Conservation (phyloP, 2,797 vertebrate species). For the Bryconaethiops microstoma region DNA sequence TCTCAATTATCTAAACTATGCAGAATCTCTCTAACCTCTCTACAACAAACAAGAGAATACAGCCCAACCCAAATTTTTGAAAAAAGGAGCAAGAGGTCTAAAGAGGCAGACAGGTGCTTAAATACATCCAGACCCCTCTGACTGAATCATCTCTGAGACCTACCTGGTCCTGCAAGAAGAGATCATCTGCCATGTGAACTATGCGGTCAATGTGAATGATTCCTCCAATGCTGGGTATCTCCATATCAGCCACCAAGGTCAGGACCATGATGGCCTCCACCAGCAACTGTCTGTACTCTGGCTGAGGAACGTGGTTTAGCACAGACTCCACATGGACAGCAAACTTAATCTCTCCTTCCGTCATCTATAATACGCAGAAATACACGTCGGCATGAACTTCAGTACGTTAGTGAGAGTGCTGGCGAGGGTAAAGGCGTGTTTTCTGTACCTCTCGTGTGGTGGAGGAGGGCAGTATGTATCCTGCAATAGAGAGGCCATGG, state of each 20-base stretch:
- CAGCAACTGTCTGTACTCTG: constrained; percentile 94
- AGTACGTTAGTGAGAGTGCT: neutral
- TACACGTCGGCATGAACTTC: constrained; percentile 11
- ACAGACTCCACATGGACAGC: constrained; percentile 97
- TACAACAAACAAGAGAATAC: too few species aligned
- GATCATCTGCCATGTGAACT: constrained; percentile 91
- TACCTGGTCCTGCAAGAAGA: constrained; percentile 95
- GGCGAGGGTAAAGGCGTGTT: neutral
- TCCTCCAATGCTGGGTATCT: constrained; percentile 89
- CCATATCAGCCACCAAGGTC: constrained; percentile 87
- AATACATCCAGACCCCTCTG: too few species aligned
- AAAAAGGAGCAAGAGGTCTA: rapidly evolving
- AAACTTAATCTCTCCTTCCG: constrained; percentile 95
- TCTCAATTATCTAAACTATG: too few species aligned
- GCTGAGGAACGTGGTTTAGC: constrained; percentile 94
- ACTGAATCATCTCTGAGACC: neutral
- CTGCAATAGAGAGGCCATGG: constrained; percentile 96
- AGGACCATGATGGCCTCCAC: constrained; percentile 94
- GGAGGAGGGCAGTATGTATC: constrained; percentile 94
- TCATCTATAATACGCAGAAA: constrained; percentile 82
- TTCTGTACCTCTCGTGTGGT: constrained; percentile 91
- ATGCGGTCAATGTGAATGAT: constrained; percentile 92
- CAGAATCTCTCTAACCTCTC: too few species aligned
- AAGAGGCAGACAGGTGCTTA: too few species aligned
- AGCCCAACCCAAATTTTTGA: too few species aligned